Evolutionary conservation across 2,113 vertebrate genomes (phyloP).

Genomic region (Willisornis vidua): DNA sequence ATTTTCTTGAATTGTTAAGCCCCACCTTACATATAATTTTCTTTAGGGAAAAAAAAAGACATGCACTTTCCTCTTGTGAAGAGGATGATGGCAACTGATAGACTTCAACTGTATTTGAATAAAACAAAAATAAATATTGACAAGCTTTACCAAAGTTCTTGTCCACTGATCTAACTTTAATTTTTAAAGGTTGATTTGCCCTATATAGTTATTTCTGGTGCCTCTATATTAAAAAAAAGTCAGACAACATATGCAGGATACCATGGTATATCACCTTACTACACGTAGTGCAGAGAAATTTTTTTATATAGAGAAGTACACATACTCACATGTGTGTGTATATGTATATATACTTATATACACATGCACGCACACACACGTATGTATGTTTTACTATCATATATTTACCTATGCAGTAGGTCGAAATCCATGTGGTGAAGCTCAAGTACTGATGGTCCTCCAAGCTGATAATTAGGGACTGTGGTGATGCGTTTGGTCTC

Average conservation of each 20-base stretch:
- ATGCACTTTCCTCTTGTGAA: constrained; percentile 55
- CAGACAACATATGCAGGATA: neutral
- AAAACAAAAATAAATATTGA: constrained; percentile 41
- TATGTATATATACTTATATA: neutral
- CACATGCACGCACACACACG: neutral
- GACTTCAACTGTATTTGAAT: constrained; percentile 40
- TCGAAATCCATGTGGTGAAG: constrained; percentile 25
- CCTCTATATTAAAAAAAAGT: neutral
- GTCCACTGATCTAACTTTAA: constrained; percentile 58
- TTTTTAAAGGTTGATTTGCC: constrained; percentile 44
- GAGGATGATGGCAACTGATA: constrained; percentile 32
- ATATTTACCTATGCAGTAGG: constrained; percentile 58
- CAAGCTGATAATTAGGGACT: neutral
- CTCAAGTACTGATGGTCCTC: neutral
- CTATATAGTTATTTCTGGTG: constrained; percentile 43
- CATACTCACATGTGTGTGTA: neutral
- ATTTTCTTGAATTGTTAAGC: neutral
- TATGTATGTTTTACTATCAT: constrained; percentile 15
- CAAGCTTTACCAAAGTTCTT: constrained; percentile 75
- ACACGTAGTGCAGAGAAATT: neutral
- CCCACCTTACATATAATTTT: constrained; percentile 1
- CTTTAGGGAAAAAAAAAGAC: neutral
- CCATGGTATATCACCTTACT: neutral
- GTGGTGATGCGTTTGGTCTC: neutral
- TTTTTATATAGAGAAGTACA: neutral